Conservation (phyloP, 2,113 vertebrate genomes). For the Elephantulus edwardii region DNA sequence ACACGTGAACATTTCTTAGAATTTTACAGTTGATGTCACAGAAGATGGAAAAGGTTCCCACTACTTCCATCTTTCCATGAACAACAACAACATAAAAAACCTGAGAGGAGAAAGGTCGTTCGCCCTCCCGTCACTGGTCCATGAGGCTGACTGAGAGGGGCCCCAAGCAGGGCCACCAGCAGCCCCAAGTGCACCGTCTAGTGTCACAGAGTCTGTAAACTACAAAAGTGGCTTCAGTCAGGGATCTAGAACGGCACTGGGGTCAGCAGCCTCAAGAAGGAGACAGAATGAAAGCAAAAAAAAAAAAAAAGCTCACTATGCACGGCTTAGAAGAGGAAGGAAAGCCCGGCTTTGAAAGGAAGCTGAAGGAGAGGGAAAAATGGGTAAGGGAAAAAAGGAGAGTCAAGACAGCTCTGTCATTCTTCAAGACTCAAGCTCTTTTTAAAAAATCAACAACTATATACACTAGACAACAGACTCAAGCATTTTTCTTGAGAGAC, state of each 20-base stretch:
- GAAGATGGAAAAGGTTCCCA: not conserved
- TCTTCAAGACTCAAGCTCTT: not conserved
- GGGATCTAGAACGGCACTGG: not conserved
- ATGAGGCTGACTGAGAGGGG: not conserved
- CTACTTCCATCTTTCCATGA: not conserved
- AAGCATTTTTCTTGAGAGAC: not conserved
- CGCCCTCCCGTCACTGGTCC: not conserved
- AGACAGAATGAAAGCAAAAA: not conserved
- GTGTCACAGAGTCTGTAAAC: too few species aligned
- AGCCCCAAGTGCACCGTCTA: not conserved
- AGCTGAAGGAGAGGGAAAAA: not conserved
- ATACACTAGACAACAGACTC: not conserved
- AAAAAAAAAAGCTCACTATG: not conserved
- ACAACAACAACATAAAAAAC: not conserved
- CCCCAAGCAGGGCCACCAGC: not conserved
- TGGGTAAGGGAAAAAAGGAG: not conserved
- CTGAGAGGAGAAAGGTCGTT: not conserved
- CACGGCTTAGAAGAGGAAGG: not conserved
- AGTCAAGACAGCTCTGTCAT: not conserved
- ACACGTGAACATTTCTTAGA: not conserved
- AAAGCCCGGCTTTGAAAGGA: not conserved
- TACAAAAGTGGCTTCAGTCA: not conserved
- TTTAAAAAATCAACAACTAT: not conserved
- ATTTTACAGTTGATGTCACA: not conserved
- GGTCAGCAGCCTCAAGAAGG: not conserved